phyloP scores from a whole-genome alignment of 2,797 vertebrate species.

The Cyprinella venusta region DNA sequence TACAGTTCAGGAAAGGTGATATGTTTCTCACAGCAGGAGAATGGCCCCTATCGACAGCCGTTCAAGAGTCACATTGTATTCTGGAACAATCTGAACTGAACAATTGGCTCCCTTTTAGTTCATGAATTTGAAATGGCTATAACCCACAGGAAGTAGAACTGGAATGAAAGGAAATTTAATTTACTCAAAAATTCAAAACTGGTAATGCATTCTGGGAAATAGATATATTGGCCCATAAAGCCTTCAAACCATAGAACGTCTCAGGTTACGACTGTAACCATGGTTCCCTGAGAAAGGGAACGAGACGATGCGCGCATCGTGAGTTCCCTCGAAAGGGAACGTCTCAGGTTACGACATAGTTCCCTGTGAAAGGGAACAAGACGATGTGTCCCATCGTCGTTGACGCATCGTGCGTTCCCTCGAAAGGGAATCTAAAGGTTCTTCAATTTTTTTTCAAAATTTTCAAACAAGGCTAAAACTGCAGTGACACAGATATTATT shows the following conservation, averaged over 20 bases:
- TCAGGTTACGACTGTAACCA: too few species aligned
- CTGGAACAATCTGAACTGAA: neutral
- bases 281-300: too few species aligned
- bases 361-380: too few species aligned
- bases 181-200: neutral
- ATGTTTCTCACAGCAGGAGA: constrained; percentile 45
- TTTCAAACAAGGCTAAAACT: neutral
- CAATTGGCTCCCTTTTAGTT: neutral
- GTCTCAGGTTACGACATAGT: too few species aligned
- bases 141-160: neutral
- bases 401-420: too few species aligned
- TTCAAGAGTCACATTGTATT: neutral
- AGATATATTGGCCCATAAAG: neutral
- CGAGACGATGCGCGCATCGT: too few species aligned
- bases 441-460: neutral
- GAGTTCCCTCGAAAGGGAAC: too few species aligned
- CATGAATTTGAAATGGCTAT: neutral
- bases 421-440: neutral
- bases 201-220: neutral
- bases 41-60: neutral
- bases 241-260: neutral
- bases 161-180: neutral
- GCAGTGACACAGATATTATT: neutral
- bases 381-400: too few species aligned
- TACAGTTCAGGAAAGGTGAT: constrained; percentile 44